Evolutionary conservation across 2,797 vertebrate genomes (phyloP).

Genomic region (Paedocypris micromegethes): DNA sequence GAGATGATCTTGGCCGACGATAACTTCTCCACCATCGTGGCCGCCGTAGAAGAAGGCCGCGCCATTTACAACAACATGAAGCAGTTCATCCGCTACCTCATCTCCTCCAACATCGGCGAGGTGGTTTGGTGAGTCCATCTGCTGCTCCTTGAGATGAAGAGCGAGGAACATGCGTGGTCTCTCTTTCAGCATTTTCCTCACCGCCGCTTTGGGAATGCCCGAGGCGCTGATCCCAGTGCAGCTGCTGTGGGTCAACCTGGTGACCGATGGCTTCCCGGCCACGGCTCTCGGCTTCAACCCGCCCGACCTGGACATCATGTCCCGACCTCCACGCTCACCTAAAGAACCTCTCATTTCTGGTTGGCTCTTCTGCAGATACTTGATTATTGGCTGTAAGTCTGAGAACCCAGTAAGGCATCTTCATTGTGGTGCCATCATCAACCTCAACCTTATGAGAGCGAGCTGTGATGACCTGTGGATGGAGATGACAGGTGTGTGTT

Average conservation of each 20-base stretch:
- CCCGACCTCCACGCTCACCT: constrained; percentile 68
- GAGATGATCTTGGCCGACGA: constrained; percentile 78
- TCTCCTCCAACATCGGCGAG: constrained; percentile 76
- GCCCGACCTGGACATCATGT: constrained; percentile 76
- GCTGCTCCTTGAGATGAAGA: no score
- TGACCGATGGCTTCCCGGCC: constrained; percentile 73
- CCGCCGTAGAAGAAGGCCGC: constrained; percentile 72
- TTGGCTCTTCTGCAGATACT: constrained; percentile 76
- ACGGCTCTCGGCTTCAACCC: constrained; percentile 76
- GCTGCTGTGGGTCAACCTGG: constrained; percentile 74
- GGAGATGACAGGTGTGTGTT: neutral
- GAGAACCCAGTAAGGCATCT: no score
- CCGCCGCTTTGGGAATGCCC: constrained; percentile 74
- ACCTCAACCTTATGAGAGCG: no score
- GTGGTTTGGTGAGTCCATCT: constrained; percentile 68
- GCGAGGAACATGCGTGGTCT: neutral
- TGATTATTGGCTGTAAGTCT: constrained; percentile 73
- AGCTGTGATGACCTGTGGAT: no score
- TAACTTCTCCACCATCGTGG: constrained; percentile 76
- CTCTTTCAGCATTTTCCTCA: constrained; percentile 68
- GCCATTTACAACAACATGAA: constrained; percentile 82
- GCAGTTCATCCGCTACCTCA: constrained; percentile 76
- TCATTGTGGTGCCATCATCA: no score
- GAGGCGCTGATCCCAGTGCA: constrained; percentile 75
- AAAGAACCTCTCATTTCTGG: constrained; percentile 73